Evolutionary conservation across 2,888 invertebrate species (phyloP).

Genomic region (Pyralis farinalis): DNA sequence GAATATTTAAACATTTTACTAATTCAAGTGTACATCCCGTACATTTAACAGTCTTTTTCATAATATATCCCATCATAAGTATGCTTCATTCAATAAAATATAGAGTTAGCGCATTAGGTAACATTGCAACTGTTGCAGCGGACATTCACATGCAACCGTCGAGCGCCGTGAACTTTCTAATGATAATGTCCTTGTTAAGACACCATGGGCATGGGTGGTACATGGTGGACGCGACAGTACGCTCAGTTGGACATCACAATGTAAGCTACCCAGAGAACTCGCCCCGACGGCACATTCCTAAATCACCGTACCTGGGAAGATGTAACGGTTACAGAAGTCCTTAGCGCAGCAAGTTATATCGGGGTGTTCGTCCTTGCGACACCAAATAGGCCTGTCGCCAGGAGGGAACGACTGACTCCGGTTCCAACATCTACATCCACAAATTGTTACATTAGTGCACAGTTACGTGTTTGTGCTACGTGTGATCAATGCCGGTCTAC

Average conservation of each 20-base stretch:
- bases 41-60: not conserved
- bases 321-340: constrained; percentile 85
- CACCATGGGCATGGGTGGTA: constrained; percentile 24
- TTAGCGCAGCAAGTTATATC: constrained; percentile 83
- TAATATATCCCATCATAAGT: not conserved
- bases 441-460: constrained; percentile 52
- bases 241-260: constrained; percentile 63
- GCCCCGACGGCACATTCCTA: constrained; percentile 54
- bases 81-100: not conserved
- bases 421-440: constrained; percentile 82
- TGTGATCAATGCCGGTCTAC: constrained; percentile 76
- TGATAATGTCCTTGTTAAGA: constrained; percentile 19
- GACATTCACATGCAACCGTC: constrained; percentile 37
- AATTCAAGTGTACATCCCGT: not conserved
- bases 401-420: constrained; percentile 81
- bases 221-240: constrained; percentile 34
- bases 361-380: constrained; percentile 67
- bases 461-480: constrained; percentile 27
- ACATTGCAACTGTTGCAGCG: not conserved
- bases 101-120: not conserved
- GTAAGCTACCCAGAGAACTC: constrained; percentile 53
- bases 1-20: not conserved
- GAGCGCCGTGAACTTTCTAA: constrained; percentile 3
- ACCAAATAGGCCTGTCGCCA: constrained; percentile 82
- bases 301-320: constrained; percentile 61